Evolutionary conservation across 2,888 invertebrate genomes (phyloP), one percentile per base, ranked within the genome.

Genomic region (Omphaloscelis lunosa): DNA sequence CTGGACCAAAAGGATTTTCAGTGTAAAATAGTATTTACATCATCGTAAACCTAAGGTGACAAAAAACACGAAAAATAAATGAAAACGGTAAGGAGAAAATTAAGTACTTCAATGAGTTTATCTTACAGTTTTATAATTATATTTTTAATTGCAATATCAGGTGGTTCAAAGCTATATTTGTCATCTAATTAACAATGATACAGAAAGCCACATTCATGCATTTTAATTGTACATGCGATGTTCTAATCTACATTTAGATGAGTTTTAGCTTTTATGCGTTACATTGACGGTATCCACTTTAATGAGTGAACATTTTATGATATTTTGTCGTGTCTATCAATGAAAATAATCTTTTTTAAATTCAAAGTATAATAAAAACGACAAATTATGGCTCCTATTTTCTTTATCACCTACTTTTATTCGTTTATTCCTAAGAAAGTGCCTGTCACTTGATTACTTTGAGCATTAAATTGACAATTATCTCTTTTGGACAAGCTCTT

Each of bases 61-160:
- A 84, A 72, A 82, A 84, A 79, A 84, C 71, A 65, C 62, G 62
- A 83, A 82, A 83, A 80, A 68, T 56, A 84, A 78, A 66, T 58
- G 23, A 81, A 61, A 78, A 75, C 59, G 27, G 62, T 86, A 92
- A 93, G 94, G 94, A 94, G 93, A 88, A 94, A 94, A 94, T 94
- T 93, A 92, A 79, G 90, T 91, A 93, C 89, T 77, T 77, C 79
- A 81, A 73, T 56, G 51, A 58, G 34, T 82, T 82, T 79, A 85
- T 73, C 58, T 82, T 72, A 75, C 56, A 70, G 77, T 79, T 88
- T 85, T 85, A 82, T 76, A 84, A 84, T 89, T 78, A 77, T 29
- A 68, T 72, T 75, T 87, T 75, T 77, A 77, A 75, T 82, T 72
- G 69, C 45, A 75, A 76, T 72, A 80, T 68, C 69, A 72, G 67